phyloP scores from a whole-genome alignment of 2,888 invertebrate species.

The Cephonodes hylas region DNA sequence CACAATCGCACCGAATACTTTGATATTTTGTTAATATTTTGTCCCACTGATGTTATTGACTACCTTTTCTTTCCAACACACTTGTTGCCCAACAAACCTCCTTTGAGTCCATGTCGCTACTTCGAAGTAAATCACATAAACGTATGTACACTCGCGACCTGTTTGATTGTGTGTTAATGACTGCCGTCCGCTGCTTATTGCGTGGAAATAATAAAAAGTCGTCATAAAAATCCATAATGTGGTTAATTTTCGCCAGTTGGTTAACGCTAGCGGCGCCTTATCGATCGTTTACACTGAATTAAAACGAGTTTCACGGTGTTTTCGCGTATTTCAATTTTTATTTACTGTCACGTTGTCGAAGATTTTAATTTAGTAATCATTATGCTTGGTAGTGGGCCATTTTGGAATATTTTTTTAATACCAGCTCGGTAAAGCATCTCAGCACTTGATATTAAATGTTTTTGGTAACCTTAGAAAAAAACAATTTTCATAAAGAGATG shows the following conservation, averaged over 20 bases:
- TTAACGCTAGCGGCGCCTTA: not conserved
- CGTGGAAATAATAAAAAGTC: not conserved
- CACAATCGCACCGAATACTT: no score
- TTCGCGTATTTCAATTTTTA: slow-evolving; percentile 2
- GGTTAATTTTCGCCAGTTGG: not conserved
- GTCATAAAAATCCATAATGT: not conserved
- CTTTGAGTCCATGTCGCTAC: not conserved
- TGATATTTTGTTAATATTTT: no score
- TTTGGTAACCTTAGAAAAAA: no score
- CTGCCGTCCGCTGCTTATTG: not conserved
- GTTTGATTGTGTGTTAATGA: not conserved
- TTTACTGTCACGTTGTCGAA: not conserved
- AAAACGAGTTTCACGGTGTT: slow-evolving; percentile 4
- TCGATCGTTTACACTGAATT: not conserved
- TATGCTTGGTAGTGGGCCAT: not conserved
- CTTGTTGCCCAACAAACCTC: no score
- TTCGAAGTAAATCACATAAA: not conserved
- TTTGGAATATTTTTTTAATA: not conserved
- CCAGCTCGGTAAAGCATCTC: not conserved
- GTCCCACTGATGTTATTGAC: no score
- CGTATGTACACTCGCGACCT: no score
- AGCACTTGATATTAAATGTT: no score
- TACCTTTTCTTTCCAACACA: no score
- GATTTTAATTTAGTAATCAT: not conserved
- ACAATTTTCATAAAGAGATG: no score